Evolutionary conservation across 2,113 vertebrate genomes (phyloP), one percentile per base, ranked within the genome.

Genomic region (Aythya baeri): DNA sequence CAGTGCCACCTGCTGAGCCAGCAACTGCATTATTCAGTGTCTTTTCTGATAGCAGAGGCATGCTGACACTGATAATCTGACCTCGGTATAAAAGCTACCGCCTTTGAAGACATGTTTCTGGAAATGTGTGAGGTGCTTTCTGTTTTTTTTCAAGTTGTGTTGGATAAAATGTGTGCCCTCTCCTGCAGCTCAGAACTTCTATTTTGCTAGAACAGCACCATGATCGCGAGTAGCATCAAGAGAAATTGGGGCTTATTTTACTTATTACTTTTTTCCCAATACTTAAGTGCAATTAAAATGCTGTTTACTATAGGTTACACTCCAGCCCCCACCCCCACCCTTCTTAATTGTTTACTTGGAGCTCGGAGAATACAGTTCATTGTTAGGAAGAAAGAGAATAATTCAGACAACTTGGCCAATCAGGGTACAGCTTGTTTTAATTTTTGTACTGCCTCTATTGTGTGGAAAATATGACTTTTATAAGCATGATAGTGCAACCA

Each of bases 401-500:
- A 95, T 88, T 84, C 77, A 80, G 83, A 85, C 83, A 92, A 66
- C 81, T 94, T 91, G 55, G 93, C 95, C 93, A 86, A 86, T 97
- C 94, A 95, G 85, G 46, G 46, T 92, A 84, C 94, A 96, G 96
- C 94, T 96, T 96, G 91, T 96, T 97, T 96, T 92, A 91, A 96
- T 96, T 97, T 95, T 94, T 96, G 91, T 52, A 77, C 74, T 93
- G 92, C 86, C 46, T 91, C 96, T 94, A 96, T 97, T 97, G 94
- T 97, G 93, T 96, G 93, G 94, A 96, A 96, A 95, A 95, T 88
- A 87, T 88, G 93, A 93, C 86, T 97, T 94, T 96, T 91, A 88
- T 89, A 86, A 93, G 86, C 83, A 66, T 85, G 93, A 94, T 95
- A 96, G 81, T 87, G 89, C 77, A 74, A 80, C 80, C 58, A 86